These are phyloP conservation scores for Eretmochelys imbricata DNA, from an alignment of 2,113 vertebrate genomes.

Conservation along the genomic window DNA sequence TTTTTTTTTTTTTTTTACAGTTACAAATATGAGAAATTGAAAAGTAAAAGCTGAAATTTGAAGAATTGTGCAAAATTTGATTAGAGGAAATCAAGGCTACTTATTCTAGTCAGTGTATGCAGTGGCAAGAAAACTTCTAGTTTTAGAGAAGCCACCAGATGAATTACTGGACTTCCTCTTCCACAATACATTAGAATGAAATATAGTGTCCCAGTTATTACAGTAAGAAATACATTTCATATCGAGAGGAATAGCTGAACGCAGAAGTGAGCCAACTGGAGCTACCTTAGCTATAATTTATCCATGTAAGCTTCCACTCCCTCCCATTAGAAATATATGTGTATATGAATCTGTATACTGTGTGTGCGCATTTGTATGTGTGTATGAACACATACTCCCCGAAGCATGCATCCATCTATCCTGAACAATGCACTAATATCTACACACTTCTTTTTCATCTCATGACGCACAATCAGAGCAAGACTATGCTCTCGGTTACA, in stretches of 20 bases:
- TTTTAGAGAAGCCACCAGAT: not conserved
- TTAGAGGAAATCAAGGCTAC: not conserved
- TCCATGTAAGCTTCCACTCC: not conserved
- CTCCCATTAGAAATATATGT: accelerated
- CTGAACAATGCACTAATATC: not conserved
- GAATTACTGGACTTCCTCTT: not conserved
- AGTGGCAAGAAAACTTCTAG: not conserved
- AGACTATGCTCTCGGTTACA: not conserved
- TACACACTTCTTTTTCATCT: not conserved
- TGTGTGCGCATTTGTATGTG: too few species aligned
- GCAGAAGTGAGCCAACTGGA: accelerated
- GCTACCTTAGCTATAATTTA: not conserved
- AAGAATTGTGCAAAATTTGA: not conserved
- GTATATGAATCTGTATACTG: not conserved
- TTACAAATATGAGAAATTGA: not conserved
- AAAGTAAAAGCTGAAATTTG: not conserved
- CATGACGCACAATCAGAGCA: accelerated
- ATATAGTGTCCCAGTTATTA: not conserved
- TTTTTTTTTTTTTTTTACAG: not conserved
- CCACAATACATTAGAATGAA: not conserved
- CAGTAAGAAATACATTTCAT: not conserved
- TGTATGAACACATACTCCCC: accelerated
- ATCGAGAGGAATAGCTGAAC: not conserved
- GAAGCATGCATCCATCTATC: accelerated
- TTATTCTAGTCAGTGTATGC: not conserved